phyloP scores from a whole-genome alignment of 2,113 vertebrate species.

The Hippocampus zosterae region DNA sequence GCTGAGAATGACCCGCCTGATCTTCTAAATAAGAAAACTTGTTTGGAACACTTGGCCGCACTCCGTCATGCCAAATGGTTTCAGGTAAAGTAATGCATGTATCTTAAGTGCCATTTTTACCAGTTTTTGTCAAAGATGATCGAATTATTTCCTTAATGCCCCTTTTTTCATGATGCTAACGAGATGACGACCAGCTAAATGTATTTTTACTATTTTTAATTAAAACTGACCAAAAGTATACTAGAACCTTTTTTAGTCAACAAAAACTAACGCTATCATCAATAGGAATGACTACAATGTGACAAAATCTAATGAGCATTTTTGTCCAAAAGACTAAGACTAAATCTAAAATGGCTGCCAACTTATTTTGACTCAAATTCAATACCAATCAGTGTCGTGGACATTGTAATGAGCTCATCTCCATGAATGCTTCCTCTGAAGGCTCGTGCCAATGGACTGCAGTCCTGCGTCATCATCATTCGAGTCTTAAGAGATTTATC shows the following conservation, averaged over 20 bases:
- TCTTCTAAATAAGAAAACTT: slow-evolving; percentile 69
- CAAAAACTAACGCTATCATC: no score
- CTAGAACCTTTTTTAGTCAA: no score
- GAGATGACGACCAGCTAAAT: no score
- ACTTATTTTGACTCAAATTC: not conserved
- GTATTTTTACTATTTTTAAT: no score
- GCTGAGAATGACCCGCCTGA: slow-evolving; percentile 65
- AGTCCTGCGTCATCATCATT: slow-evolving; percentile 81
- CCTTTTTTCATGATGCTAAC: no score
- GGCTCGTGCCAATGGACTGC: slow-evolving; percentile 80
- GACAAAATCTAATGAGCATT: no score
- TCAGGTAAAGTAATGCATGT: slow-evolving; percentile 66
- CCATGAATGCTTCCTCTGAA: slow-evolving; percentile 29
- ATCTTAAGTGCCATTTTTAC: not conserved
- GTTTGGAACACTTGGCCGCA: slow-evolving; percentile 76
- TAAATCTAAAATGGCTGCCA: no score
- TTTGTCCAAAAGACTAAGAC: no score
- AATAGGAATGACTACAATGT: no score
- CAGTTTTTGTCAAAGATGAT: no score
- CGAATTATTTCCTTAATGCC: no score
- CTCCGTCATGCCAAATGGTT: slow-evolving; percentile 85
- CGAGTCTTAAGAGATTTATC: slow-evolving; percentile 77
- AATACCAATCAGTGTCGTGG: not conserved
- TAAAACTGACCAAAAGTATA: no score
- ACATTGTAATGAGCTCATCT: not conserved